Conservation (phyloP, 2,888 invertebrate species). For the Leucoptera coffeella region DNA sequence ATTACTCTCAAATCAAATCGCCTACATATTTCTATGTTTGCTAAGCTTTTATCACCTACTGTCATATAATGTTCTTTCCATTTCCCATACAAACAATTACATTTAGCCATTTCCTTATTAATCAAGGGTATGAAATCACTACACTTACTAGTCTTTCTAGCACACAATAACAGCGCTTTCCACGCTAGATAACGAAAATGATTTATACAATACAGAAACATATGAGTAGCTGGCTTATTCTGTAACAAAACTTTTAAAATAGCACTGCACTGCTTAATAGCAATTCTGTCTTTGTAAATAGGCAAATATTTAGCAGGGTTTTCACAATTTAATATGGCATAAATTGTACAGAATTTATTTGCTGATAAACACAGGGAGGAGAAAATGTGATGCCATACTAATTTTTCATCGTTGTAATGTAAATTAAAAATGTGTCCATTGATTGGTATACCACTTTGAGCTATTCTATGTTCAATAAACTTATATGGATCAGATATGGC, state of each 20-base stretch:
- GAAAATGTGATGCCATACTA: conserved; percentile 34
- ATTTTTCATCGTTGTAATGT: conserved; percentile 21
- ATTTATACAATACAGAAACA: conserved; percentile 36
- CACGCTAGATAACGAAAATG: conserved; percentile 38
- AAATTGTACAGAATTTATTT: conserved; percentile 40
- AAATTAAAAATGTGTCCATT: conserved; percentile 35
- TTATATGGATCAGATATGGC: conserved; percentile 19
- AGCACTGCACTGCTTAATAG: conserved; percentile 28
- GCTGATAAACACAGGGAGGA: conserved; percentile 36
- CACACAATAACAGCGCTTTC: conserved; percentile 30
- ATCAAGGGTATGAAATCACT: conserved; percentile 19
- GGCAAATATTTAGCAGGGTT: conserved; percentile 16
- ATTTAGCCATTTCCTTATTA: conserved; percentile 24
- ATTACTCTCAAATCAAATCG: conserved; percentile 21
- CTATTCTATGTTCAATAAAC: conserved; percentile 34
- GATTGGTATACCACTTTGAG: conserved; percentile 36
- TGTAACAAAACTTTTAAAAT: conserved; percentile 22
- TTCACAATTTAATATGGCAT: conserved; percentile 23
- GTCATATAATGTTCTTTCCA: conserved; percentile 29
- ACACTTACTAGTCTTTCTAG: conserved; percentile 28
- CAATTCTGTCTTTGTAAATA: conserved; percentile 32
- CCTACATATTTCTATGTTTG: conserved; percentile 24
- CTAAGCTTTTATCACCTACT: conserved; percentile 23
- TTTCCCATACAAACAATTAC: conserved; percentile 35
- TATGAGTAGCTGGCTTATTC: conserved; percentile 16